Conservation (phyloP, 2,888 invertebrate species). For the Gryllus longicercus region DNA sequence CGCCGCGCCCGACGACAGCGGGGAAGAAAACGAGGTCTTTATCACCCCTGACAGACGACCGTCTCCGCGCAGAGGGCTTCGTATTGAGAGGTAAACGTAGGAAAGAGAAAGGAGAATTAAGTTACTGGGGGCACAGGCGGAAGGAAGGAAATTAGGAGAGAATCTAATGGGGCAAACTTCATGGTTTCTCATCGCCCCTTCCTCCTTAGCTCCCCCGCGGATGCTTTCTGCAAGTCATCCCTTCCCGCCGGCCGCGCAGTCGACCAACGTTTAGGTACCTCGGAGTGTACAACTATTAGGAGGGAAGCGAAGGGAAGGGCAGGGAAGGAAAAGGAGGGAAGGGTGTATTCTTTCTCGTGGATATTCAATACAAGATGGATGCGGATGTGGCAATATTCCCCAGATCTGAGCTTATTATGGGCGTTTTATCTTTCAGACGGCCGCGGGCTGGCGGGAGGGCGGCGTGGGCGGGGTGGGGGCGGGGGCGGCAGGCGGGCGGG, state of each 20-base stretch:
- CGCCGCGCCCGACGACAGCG: not conserved
- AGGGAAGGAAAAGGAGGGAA: not conserved
- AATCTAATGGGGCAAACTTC: slow-evolving; percentile 17
- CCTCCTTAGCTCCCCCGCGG: not conserved
- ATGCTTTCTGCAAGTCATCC: not conserved
- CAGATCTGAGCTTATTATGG: not conserved
- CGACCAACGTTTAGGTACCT: not conserved
- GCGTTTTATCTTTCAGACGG: not conserved
- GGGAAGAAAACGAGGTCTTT: not conserved
- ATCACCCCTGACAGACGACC: not conserved
- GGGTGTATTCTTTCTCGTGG: not conserved
- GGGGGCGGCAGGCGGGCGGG: not conserved
- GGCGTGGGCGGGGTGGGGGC: not conserved
- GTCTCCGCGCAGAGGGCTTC: not conserved
- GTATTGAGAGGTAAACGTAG: not conserved
- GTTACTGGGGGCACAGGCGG: slow-evolving; percentile 2
- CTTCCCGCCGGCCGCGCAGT: not conserved
- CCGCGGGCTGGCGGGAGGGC: not conserved
- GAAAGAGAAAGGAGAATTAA: slow-evolving; percentile 17
- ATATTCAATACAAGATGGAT: not conserved
- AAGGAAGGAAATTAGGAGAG: slow-evolving; percentile 11
- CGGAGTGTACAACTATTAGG: not conserved
- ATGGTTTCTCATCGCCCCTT: not conserved
- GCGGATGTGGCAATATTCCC: not conserved
- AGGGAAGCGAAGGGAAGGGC: not conserved